Evolutionary conservation across 2,888 invertebrate genomes (phyloP).

Genomic region (Cataglyphis livida): DNA sequence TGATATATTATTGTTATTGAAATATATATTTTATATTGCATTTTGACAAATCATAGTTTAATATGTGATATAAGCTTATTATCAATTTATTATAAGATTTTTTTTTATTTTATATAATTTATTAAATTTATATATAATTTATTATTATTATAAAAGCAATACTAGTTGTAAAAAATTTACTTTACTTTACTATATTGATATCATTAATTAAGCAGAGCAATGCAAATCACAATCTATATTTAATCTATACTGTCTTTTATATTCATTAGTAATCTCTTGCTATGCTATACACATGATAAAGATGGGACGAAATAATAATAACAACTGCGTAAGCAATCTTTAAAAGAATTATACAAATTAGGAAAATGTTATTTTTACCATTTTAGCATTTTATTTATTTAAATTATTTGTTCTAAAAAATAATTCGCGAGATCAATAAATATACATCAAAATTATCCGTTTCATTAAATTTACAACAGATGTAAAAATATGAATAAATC

Average conservation of each 20-base stretch:
- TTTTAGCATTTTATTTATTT: background rate
- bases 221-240: background rate
- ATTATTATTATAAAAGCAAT: background rate
- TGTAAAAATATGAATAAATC: background rate
- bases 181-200: background rate
- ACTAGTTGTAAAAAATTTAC: background rate
- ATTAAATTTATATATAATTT: too few species aligned
- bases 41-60: constrained; percentile 1
- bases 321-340: background rate
- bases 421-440: background rate
- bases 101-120: background rate
- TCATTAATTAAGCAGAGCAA: background rate
- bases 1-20: background rate
- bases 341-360: background rate
- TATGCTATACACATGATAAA: background rate
- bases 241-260: background rate
- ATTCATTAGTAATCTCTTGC: background rate
- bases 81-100: background rate
- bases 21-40: background rate
- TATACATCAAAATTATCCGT: background rate
- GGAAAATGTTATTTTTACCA: background rate
- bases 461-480: background rate
- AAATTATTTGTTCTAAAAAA: background rate
- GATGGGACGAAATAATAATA: background rate
- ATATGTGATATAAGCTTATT: background rate